Base-by-base conservation (phyloP, 2,888 invertebrate genomes). In the Cyaniris semiargus region DNA sequence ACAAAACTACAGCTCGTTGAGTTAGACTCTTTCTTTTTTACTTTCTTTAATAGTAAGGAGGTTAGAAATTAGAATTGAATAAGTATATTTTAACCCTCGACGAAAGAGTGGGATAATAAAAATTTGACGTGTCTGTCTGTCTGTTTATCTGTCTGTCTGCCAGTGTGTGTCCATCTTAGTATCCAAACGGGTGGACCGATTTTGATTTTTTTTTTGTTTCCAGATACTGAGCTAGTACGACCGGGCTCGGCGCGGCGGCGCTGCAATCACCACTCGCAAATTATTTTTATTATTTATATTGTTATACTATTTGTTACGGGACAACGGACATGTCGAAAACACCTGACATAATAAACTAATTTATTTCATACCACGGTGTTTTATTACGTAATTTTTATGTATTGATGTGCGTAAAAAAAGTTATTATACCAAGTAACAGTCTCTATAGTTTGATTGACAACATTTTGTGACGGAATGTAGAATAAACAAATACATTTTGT, bases 251-350 rank as follows among this genome's bases (percentile, higher is more conserved):
- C 86, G 85, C 84, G 89, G 83, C 84, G 85, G 89, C 84, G 88
- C 88, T 90, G 90, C 91, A 91, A 92, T 90, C 90, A 90, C 90
- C 89, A 92, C 93, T 93, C 89, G 87, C 88, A 93, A 93, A 92
- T 93, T 94, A 94, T 93, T 94, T 94, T 94, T 93, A 93, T 91
- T 94, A 93, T 93, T 93, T 94, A 91, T 92, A 93, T 91, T 89
- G 90, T 90, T 90, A 88, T 38, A 71, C 88, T 86, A 88, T 86
- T 88, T 87, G 89, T 90, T 90, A 90, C 88, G 89, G 88, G 89
- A 90, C 89, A 66, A 90, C 85, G 88, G 84, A 88, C 86, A 85
- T 86, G 90, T 90, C 90, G 83, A 81, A 81, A 82, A 89, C 89
- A 93, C 56, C 92, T 88, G 82, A 87, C 91, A 88, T 86, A 94